A percentile compares a stretch with the other conserved stretches of the same genome.
phyloP scores from a whole-genome alignment of 2,888 invertebrate genomes.

The Thysanoteuthis rhombus region DNA sequence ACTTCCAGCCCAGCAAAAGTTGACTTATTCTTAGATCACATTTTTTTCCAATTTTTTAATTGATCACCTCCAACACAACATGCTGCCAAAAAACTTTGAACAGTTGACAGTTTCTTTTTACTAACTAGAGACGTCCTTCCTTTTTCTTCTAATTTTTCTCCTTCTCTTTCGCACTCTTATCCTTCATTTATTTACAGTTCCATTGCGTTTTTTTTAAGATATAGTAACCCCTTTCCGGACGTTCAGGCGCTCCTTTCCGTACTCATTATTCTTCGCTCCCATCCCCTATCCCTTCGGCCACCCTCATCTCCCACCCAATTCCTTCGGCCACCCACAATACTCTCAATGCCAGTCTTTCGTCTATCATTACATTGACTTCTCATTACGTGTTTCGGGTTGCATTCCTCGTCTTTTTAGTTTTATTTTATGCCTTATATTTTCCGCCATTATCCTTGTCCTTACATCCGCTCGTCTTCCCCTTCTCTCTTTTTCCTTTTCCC shows the following conservation, averaged over 20 bases:
- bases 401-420: not conserved
- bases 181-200: not conserved
- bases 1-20: no score
- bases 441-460: not conserved
- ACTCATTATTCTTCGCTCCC: not conserved
- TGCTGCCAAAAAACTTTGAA: no score
- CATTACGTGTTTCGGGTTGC: not conserved
- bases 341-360: not conserved
- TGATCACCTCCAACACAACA: no score
- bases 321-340: not conserved
- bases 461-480: not conserved
- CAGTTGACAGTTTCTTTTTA: no score
- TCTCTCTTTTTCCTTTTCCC: not conserved
- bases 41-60: no score
- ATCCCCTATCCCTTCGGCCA: not conserved
- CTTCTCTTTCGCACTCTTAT: no score
- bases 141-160: not conserved
- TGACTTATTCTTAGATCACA: no score
- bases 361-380: not conserved
- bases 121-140: no score
- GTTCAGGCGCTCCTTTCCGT: not conserved
- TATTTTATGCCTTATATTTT: not conserved
- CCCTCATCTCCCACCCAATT: not conserved
- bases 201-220: not conserved
- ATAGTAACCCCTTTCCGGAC: not conserved